Evolutionary conservation across 2,888 invertebrate genomes (phyloP), one percentile per base, ranked within the genome.

Genomic region (Hypolimnas misippus): DNA sequence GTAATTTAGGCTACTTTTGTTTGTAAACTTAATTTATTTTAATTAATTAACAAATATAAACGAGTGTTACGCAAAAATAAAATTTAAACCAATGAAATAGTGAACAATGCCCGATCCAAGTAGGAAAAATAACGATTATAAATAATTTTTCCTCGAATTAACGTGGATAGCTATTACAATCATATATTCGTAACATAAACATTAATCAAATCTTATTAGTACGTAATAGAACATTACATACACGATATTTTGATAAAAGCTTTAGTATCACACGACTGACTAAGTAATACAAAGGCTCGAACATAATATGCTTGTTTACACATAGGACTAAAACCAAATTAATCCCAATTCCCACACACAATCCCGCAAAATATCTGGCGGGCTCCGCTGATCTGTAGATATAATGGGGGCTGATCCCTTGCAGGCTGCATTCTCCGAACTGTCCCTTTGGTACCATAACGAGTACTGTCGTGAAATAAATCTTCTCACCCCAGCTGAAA

Each of bases 381-480:
- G 76, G 82, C 83, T 83, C 82, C 79, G 76, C 78, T 81, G 84
- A 86, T 85, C 84, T 86, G 84, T 74, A 84, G 83, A 79, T 78
- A 80, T 83, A 81, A 82, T 76, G 77, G 76, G 72, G 69, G 73
- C 78, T 77, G 76, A 77, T 71, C 75, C 64, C 70, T 76, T 84
- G 87, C 87, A 86, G 83, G 75, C 81, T 88, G 88, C 88, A 88
- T 83, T 84, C 84, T 75, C 70, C 72, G 72, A 63, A 76, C 73
- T 75, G 81, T 89, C 89, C 89, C 89, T 85, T 86, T 76, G 85
- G 89, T 83, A 79, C 87, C 82, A 82, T 89, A 89, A 89, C 89
- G 86, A 83, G 83, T 81, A 72, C 81, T 85, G 87, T 88, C 87
- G 79, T 84, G 87, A 87, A 83, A 91, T 91, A 91, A 91, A 91